These are phyloP conservation scores for Rhea pennata DNA, from an alignment of 2,113 vertebrate species.

Conservation along the genomic window DNA sequence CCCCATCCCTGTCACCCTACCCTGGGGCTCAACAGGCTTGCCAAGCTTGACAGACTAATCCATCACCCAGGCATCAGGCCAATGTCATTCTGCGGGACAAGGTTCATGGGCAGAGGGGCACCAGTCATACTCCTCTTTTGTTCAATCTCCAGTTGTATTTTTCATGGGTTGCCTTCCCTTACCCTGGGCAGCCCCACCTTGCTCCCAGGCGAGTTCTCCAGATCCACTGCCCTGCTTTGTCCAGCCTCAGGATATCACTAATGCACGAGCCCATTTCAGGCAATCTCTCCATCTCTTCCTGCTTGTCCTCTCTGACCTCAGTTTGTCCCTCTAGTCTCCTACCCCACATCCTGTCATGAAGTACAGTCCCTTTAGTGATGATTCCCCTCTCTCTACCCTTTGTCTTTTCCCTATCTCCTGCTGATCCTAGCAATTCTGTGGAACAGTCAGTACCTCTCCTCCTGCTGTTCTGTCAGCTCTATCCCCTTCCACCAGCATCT, in stretches of 20 bases:
- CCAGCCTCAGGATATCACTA: neutral
- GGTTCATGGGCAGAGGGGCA: neutral
- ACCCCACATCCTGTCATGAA: neutral
- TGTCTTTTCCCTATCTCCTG: neutral
- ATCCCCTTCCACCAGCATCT: neutral
- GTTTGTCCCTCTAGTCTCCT: neutral
- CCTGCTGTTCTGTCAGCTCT: neutral
- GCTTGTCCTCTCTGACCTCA: neutral
- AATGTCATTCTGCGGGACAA: neutral
- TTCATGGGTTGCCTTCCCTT: neutral
- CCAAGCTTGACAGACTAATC: neutral
- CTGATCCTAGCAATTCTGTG: neutral
- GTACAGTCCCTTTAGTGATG: neutral
- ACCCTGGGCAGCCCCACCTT: neutral
- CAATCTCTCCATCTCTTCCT: neutral
- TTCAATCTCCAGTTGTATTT: neutral
- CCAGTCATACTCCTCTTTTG: accelerated
- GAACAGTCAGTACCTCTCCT: neutral
- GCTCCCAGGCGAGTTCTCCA: neutral
- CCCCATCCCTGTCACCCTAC: neutral
- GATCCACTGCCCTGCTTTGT: accelerated
- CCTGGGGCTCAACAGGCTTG: neutral
- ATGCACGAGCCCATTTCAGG: neutral
- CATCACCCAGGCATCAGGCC: neutral
- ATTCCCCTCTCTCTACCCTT: neutral